Percentiles rank a stretch among this genome's conserved stretches.
Evolutionary conservation across 2,888 invertebrate species (phyloP).

Genomic region (Stenotaenia linearis): DNA sequence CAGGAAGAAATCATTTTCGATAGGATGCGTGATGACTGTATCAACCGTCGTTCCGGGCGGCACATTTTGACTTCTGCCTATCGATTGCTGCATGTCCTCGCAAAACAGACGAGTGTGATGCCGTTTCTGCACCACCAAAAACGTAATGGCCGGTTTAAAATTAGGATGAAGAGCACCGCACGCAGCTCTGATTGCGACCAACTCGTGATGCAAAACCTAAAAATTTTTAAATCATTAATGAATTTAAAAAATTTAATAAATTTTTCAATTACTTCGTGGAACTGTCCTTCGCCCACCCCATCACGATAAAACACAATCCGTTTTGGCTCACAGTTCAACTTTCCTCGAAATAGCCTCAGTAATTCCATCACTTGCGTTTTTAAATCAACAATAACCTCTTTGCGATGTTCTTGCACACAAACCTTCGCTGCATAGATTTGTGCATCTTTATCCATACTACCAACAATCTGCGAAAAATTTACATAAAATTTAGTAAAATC

Average conservation of each 20-base stretch:
- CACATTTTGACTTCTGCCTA: slow-evolving; percentile 36
- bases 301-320: slow-evolving; percentile 69
- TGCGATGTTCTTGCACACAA: slow-evolving; percentile 65
- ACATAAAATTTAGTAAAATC: too few species aligned
- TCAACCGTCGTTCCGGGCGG: slow-evolving; percentile 36
- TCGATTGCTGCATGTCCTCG: slow-evolving; percentile 47
- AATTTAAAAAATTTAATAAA: neutral
- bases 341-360: slow-evolving; percentile 56
- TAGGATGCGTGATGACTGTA: slow-evolving; percentile 33
- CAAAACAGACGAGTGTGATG: slow-evolving; percentile 54
- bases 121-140: slow-evolving; percentile 55
- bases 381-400: slow-evolving; percentile 70
- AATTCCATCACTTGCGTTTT: slow-evolving; percentile 60
- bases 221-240: too few species aligned
- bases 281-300: slow-evolving; percentile 83
- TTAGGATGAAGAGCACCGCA: slow-evolving; percentile 53
- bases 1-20: slow-evolving; percentile 36
- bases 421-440: slow-evolving; percentile 56
- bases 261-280: slow-evolving; percentile 59
- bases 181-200: slow-evolving; percentile 47
- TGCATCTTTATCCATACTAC: slow-evolving; percentile 42
- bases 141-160: slow-evolving; percentile 55
- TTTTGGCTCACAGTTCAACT: slow-evolving; percentile 51
- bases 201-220: slow-evolving; percentile 42
- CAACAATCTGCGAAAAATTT: too few species aligned